Percentiles rank a stretch among this genome's conserved stretches.
Conservation (phyloP, 2,113 vertebrate genomes). For the Strix aluco region DNA sequence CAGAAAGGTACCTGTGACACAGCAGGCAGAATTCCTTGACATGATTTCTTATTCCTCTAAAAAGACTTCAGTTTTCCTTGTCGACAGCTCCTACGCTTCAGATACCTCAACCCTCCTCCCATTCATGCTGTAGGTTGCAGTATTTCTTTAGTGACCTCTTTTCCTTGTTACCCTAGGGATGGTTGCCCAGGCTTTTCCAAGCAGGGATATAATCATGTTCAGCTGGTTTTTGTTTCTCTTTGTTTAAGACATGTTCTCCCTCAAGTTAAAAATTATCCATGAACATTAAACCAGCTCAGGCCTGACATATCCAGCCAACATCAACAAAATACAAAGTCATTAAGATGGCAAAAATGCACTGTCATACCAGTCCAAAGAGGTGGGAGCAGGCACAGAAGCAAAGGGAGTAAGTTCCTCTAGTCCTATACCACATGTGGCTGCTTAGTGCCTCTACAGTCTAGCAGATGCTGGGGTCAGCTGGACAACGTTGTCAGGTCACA, state of each 20-base stretch:
- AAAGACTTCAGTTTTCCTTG: not conserved
- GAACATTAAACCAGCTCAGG: not conserved
- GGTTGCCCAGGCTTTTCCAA: constrained; percentile 41
- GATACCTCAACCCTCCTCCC: not conserved
- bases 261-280: constrained; percentile 16
- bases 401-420: not conserved
- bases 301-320: not conserved
- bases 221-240: not conserved
- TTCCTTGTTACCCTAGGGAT: constrained; percentile 46
- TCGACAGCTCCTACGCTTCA: not conserved
- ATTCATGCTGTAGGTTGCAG: constrained; percentile 1
- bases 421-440: not conserved
- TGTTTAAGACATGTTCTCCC: not conserved
- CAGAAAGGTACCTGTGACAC: not conserved
- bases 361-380: not conserved
- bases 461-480: not conserved
- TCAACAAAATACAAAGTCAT: not conserved
- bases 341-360: not conserved
- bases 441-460: not conserved
- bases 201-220: constrained; percentile 45
- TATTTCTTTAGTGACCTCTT: constrained; percentile 36
- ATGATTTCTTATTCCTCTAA: not conserved
- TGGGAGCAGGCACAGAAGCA: not conserved
- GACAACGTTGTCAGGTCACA: accelerated
- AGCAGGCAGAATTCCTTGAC: not conserved